A percentile compares a stretch with the other conserved stretches of the same genome.
phyloP scores from a whole-genome alignment of 2,797 vertebrate genomes.

The Picus viridis region DNA sequence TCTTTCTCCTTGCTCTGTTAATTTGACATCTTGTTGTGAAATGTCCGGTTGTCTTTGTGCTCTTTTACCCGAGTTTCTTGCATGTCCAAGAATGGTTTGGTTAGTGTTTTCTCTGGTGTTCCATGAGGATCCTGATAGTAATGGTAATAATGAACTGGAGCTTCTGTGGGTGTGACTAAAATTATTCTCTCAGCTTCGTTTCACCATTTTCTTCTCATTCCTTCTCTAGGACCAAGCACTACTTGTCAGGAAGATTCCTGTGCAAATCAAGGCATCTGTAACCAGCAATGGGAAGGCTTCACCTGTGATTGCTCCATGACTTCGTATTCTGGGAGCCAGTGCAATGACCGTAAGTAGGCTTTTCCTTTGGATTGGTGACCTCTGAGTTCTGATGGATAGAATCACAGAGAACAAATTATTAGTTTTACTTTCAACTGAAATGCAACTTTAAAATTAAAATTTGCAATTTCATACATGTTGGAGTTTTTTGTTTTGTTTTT shows the following conservation, averaged over 20 bases:
- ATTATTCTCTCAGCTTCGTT: background rate
- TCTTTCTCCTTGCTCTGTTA: constrained; percentile 56
- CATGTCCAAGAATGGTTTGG: constrained; percentile 47
- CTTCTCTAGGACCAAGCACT: constrained; percentile 89
- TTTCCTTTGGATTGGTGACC: background rate
- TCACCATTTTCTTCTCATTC: background rate
- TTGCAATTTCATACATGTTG: background rate
- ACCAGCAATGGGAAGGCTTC: constrained; percentile 98
- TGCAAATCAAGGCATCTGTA: constrained; percentile 95
- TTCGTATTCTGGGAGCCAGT: constrained; percentile 93
- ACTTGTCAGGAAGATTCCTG: constrained; percentile 98
- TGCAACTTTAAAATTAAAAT: background rate
- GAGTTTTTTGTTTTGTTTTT: background rate
- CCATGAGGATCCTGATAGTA: constrained; percentile 38
- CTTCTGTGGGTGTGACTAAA: background rate
- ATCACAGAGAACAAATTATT: background rate
- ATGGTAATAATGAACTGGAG: background rate
- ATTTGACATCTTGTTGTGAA: constrained; percentile 58
- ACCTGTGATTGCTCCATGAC: constrained; percentile 98
- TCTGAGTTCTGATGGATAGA: background rate
- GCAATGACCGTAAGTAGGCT: constrained; percentile 94
- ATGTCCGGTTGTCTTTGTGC: constrained; percentile 50
- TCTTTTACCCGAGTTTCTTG: constrained; percentile 62
- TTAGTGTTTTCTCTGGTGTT: constrained; percentile 41
- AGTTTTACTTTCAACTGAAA: background rate